These are phyloP conservation scores for Pocillopora damicornis DNA, from an alignment of 64 coral and sea anemone genomes.

Conservation along the genomic window DNA sequence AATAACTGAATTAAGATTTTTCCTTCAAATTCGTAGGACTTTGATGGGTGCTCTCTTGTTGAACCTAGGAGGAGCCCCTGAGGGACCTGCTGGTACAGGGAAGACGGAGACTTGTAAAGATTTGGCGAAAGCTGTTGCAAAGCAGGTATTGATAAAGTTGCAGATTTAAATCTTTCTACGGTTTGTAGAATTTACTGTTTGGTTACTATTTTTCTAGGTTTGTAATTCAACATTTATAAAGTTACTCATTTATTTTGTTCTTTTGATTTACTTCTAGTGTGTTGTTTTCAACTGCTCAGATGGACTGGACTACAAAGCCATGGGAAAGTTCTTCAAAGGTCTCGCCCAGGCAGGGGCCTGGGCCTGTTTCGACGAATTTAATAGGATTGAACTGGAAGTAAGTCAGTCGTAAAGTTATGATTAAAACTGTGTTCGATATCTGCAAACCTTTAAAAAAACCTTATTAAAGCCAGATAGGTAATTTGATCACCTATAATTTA, in stretches of 20 bases:
- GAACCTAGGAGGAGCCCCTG: slow-evolving; percentile 93
- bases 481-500: too few species aligned
- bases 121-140: slow-evolving; percentile 97
- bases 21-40: slow-evolving; percentile 44
- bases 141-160: slow-evolving; percentile 55
- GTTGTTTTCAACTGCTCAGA: slow-evolving; percentile 99
- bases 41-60: slow-evolving; percentile 90
- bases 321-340: slow-evolving; percentile 98
- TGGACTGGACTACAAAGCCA: slow-evolving; percentile 98
- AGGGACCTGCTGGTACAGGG: slow-evolving; percentile 93
- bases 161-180: not conserved
- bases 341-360: slow-evolving; percentile 93
- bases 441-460: too few species aligned
- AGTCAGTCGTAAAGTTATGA: not conserved
- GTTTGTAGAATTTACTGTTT: not conserved
- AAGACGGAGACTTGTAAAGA: slow-evolving; percentile 99
- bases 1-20: not conserved
- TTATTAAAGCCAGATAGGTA: not conserved
- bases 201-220: not conserved
- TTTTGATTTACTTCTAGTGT: slow-evolving; percentile 42
- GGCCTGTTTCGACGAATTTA: slow-evolving; percentile 99
- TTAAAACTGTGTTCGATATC: not conserved
- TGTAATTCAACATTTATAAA: too few species aligned
- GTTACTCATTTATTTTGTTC: not conserved
- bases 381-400: slow-evolving; percentile 97